Base-by-base conservation (phyloP, 2,888 invertebrate species). In the Stictocephala bisonia region DNA sequence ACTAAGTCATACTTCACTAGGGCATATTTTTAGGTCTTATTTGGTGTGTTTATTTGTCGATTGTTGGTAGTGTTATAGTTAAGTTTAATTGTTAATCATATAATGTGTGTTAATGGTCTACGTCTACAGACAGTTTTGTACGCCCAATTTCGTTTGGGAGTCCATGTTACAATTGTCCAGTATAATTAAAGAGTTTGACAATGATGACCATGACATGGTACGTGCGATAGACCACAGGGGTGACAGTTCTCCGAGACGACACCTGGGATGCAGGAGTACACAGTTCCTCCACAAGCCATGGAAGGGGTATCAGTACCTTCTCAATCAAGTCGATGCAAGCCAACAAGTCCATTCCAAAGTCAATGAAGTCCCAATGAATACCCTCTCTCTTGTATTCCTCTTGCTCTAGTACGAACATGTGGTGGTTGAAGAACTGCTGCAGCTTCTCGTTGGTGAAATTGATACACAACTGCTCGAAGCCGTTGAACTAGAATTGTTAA, bases 401-500 rank as follows among this genome's bases (percentile, higher is more conserved):
- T 91, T 99, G 98, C 87, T 99, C 98, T 86, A 98, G 89, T 81
- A 99, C 97, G 87, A 99, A 99, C 98, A 99, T 99, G 92, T 97
- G 94, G 86, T 99, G 98, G 88, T 99, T 98, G 92, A 99, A 99
- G 90, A 98, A 99, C 88, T 99, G 98, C 88, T 99, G 98, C 81
- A 99, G 91, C 89, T 97, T 96, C 87, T 99, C 98, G 86, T 98
- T 99, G 86, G 98, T 98, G 89, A 98, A 99, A 90, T 99, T 99
- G 91, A 98, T 99, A 90, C 98, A 98, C 87, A 99, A 91, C 90
- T 99, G 98, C 87, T 99, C 98, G 89, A 98, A 98, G 86, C 97
- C 96, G 89, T 98, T 98, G 90, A 88, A 96, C 97, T 97, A 76
- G 64, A 66, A 70, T 29, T 22, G 31, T 40, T 41, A 50, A 51